These are phyloP conservation scores for Chironomus tentans DNA, from an alignment of 2,888 invertebrate species.

Conservation along the genomic window DNA sequence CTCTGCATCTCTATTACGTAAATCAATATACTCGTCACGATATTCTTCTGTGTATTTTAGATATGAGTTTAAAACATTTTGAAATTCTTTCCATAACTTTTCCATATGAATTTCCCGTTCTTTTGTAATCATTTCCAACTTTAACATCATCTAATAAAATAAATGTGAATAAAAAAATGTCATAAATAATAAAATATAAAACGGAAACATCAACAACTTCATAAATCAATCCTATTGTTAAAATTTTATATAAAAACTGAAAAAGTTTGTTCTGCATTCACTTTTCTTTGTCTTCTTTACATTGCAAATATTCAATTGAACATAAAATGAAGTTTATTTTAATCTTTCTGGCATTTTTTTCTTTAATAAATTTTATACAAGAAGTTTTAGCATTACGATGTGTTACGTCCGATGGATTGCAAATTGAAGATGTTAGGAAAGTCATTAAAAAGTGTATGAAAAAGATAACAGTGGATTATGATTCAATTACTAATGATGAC, in stretches of 20 bases:
- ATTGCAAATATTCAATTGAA: not conserved
- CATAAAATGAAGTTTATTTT: constrained; percentile 5
- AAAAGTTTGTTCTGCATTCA: not conserved
- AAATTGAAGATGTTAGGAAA: constrained; percentile 49
- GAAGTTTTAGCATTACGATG: constrained; percentile 47
- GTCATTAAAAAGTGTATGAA: constrained; percentile 50
- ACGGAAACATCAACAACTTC: constrained; percentile 19
- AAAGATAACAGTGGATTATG: constrained; percentile 32
- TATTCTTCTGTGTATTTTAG: constrained; percentile 41
- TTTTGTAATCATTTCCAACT: constrained; percentile 41
- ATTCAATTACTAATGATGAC: not conserved
- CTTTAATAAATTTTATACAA: not conserved
- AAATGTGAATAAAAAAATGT: not conserved
- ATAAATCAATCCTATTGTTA: constrained; percentile 15
- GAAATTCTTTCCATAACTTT: constrained; percentile 42
- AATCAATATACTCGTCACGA: constrained; percentile 42
- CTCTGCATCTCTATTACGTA: constrained; percentile 41
- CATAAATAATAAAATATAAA: not conserved
- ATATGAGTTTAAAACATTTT: constrained; percentile 40
- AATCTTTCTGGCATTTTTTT: not conserved
- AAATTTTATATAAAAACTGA: not conserved
- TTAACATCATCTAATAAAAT: constrained; percentile 38
- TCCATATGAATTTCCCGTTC: constrained; percentile 45
- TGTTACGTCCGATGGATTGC: constrained; percentile 49
- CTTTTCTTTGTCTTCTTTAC: not conserved